Base-by-base conservation (phyloP, 2,888 invertebrate species). In the Aquatica leii region DNA sequence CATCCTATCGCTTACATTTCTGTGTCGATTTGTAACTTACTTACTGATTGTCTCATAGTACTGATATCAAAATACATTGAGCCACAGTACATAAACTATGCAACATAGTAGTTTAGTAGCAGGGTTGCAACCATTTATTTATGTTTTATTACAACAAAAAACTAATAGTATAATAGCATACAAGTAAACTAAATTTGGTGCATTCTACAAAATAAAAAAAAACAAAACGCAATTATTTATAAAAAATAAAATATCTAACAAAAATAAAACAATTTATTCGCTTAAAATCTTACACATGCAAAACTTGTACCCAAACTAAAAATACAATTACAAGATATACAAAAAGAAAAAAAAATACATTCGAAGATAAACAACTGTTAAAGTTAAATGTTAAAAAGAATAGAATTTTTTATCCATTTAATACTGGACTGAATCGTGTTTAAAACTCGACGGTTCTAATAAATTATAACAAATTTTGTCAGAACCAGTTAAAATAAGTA, bases 181-280 rank as follows among this genome's bases (percentile, higher is more conserved):
- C 40, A n/a, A 12, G 9, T 9, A 40, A 40, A 40, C 9, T 6
- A 40, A 40, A n/a, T n/a, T n/a, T n/a, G n/a, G n/a, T 31, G 31
- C 31, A 31, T 6, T 6, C 4, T 31, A 31, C 31, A 31, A 6
- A 31, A 31, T 9, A 31, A 9, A 31, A 31, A 31, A 6, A 31
- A 31, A 31, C 4, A 9, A 6, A 31, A 31, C 4, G 9, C 31
- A 31, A 9, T 9, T 9, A 43, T n/a, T n/a, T n/a, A n/a, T n/a
- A 37, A 59, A 15, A 65, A 56, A 52, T 51, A 58, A 62, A 53
- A 56, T 49, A 53, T 55, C 61, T 46, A 60, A 66, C 52, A 69
- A 73, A 74, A 74, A 74, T 74, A 73, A 74, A 74, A 74, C 70
- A 70, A 74, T 73, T 74, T 74, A 74, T 74, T 74, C 59, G 43